Conservation (phyloP, 2,797 vertebrate species). For the Anas acuta region DNA sequence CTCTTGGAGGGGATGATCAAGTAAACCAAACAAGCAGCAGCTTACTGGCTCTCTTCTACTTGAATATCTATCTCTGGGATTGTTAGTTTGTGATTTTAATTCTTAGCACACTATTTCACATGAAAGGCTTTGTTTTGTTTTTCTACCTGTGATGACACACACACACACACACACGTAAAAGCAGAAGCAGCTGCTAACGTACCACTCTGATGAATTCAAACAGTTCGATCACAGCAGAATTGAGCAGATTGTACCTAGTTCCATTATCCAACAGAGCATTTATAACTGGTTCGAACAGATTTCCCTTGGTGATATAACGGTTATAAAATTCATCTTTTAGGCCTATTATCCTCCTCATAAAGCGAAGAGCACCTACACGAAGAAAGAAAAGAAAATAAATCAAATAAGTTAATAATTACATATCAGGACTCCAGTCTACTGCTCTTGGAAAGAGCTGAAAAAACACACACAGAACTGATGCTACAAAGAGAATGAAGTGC, state of each 20-base stretch:
- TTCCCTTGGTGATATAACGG: constrained; percentile 98
- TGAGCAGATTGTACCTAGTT: constrained; percentile 97
- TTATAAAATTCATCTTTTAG: constrained; percentile 99
- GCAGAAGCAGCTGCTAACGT: constrained; percentile 55
- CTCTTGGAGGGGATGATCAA: not conserved
- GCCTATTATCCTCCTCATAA: constrained; percentile 98
- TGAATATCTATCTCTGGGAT: not conserved
- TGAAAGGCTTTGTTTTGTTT: not conserved
- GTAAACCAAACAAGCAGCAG: not conserved
- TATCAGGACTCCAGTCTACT: not conserved
- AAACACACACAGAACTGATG: fast-evolving
- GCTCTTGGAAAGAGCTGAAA: not conserved
- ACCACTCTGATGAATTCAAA: constrained; percentile 99
- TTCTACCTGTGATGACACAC: fast-evolving
- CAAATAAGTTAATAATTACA: not conserved
- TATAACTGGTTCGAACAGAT: constrained; percentile 97
- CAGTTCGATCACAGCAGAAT: constrained; percentile 96
- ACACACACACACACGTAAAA: fast-evolving
- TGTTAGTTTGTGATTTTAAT: not conserved
- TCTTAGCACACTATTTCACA: not conserved
- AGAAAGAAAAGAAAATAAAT: constrained; percentile 25
- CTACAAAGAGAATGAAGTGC: not conserved
- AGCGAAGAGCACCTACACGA: constrained; percentile 91
- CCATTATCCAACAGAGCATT: constrained; percentile 98
- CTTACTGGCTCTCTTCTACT: not conserved